Evolutionary conservation across 2,888 invertebrate species (phyloP).

Genomic region (Gryllus longicercus): DNA sequence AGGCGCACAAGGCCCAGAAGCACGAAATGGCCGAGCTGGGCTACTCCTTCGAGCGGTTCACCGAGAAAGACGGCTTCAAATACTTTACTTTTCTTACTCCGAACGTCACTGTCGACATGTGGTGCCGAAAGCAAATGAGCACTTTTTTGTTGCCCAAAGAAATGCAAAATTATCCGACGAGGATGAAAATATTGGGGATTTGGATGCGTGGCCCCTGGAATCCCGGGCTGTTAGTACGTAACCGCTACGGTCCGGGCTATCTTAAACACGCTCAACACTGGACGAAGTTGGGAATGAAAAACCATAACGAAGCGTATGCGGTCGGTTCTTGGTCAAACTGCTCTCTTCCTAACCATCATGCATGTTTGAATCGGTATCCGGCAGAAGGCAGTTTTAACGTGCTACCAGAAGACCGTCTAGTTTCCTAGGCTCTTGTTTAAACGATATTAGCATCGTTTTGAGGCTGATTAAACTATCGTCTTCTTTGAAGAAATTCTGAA

Average conservation of each 20-base stretch:
- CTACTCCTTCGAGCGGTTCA: neutral
- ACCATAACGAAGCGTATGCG: neutral
- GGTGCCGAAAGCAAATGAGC: neutral
- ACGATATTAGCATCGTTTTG: too few species aligned
- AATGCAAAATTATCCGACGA: constrained; percentile 1
- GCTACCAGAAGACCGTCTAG: too few species aligned
- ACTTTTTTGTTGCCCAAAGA: neutral
- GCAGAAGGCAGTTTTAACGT: neutral
- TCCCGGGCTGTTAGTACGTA: neutral
- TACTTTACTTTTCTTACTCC: neutral
- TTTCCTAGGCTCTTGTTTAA: too few species aligned
- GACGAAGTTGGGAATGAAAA: neutral
- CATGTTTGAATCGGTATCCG: neutral
- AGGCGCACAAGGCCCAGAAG: neutral
- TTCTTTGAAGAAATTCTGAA: too few species aligned
- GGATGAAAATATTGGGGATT: neutral
- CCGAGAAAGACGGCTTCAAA: neutral
- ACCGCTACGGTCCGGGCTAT: neutral
- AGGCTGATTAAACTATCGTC: too few species aligned
- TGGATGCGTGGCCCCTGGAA: neutral
- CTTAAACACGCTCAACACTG: neutral
- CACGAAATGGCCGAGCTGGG: neutral
- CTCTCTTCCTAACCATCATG: neutral
- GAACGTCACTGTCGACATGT: neutral
- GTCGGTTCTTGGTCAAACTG: neutral